Conservation (phyloP, 2,888 invertebrate genomes). For the Trissolcus brochymenae region DNA sequence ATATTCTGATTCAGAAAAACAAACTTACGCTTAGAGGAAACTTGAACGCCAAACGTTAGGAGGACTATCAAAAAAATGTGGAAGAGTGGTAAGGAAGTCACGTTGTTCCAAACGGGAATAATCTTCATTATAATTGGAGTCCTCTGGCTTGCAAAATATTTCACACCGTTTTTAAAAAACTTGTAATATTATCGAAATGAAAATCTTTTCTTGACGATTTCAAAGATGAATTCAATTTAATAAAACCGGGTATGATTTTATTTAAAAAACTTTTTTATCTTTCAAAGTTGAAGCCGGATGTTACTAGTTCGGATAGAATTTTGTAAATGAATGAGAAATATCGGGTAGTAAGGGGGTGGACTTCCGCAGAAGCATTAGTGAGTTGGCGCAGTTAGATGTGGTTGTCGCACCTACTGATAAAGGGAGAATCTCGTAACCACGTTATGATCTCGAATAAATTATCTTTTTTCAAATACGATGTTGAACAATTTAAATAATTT, state of each 20-base stretch:
- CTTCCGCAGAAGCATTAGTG: conserved; percentile 62
- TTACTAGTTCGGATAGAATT: conserved; percentile 69
- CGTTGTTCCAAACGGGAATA: background rate
- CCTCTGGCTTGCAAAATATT: no score
- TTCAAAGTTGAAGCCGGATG: conserved; percentile 57
- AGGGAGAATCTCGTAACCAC: conserved; percentile 32
- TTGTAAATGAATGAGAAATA: conserved; percentile 67
- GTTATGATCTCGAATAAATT: conserved; percentile 17
- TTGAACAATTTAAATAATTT: no score
- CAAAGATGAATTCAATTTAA: no score
- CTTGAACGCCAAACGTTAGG: conserved; percentile 56
- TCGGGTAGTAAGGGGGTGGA: conserved; percentile 58
- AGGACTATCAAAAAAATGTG: conserved; percentile 57
- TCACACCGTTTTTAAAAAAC: no score
- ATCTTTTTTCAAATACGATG: no score
- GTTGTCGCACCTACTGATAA: conserved; percentile 42
- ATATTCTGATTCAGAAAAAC: no score
- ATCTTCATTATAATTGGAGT: conserved; percentile 16
- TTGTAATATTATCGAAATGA: no score
- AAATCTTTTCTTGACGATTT: no score
- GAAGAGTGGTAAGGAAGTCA: conserved; percentile 12
- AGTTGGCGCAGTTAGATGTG: conserved; percentile 64
- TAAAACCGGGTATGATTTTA: no score
- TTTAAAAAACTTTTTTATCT: no score
- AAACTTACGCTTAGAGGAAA: conserved; percentile 68